Evolutionary conservation across 2,113 vertebrate species (phyloP), one percentile per base, ranked within the genome.

Genomic region (Tychaedon coryphoeus): DNA sequence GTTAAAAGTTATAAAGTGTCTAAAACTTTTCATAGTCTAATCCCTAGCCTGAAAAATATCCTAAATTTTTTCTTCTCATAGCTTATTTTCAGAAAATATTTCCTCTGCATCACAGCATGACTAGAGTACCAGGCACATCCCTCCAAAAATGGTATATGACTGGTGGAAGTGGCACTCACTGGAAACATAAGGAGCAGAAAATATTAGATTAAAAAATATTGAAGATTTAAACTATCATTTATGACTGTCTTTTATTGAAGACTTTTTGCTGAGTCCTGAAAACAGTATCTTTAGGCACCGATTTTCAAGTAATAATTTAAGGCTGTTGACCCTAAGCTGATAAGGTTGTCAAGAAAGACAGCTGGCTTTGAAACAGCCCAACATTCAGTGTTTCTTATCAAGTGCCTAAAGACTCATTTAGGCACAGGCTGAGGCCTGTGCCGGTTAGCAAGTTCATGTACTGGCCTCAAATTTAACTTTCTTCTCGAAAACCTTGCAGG

Each of bases 341-440:
- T 8, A 33, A 3, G 12, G 10, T 14, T 40, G 5, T 53, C 17
- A 57, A 16, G 29, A 64, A 51, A 40, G 12, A 51, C 9, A 38
- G 43, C 9, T 65, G 20, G 14, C 33, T 86, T 57, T 76, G 48
- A 83, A 88, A 48, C 3, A 22, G 12, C 4, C 26, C 9, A 19
- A 1, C 0, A 1, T 34, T 54, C 42, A 19, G 2, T 61, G 16
- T 50, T 84, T 73, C 17, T 8, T 48, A 4, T 28, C 40, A n/a
- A 4, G 12, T 14, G 16, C 5, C 14, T 33, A 5, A 79, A 53
- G 6, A 14, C 6, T 54, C 2, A 0, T 69, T 83, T 89, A 31
- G n/a, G n/a, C n/a, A n/a, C n/a, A n/a, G n/a, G n/a, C 23, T 19
- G 38, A 71, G 6, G 16, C 31, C 15, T 3, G 0, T 2, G 1